Base-by-base conservation (phyloP, 2,797 vertebrate species). In the Gallinago solitaria region DNA sequence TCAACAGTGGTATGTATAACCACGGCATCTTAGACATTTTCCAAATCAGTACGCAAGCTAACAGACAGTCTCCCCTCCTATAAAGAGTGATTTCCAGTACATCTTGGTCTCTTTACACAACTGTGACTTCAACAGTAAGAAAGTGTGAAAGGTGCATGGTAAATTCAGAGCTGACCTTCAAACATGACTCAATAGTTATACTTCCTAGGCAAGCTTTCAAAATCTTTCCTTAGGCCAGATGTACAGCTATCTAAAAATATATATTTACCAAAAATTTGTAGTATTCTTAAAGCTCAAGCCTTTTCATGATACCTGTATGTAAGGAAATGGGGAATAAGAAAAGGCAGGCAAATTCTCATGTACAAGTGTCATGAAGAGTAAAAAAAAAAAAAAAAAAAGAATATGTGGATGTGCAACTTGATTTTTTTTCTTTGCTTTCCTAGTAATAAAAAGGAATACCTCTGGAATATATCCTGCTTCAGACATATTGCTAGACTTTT, bases 301-400 rank as follows among this genome's bases (percentile, higher is more conserved):
- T 76, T 82, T 75, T 54, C 9, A 10, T 18, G 9, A 53, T 33
- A 57, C 2, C 20, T 37, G 7, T 11, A 16, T 10, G 8, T 35
- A 47, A 60, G 35, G 59, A 79, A 75, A 71, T 1, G 20, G 4
- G 4, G 9, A 83, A 24, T 32, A 32, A 80, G 41, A 21, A 80
- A 85, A 51, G 61, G 9, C 3, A 39, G 33, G 6, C 32, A 74
- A 56, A 24, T 47, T 75, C 17, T 79, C n/a, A 51, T 3, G 1
- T 13, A 6, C 21, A 7, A 0, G 0, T 6, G 6, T 13, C 59
- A 53, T 4, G 14, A 75, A 59, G 10, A 53, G 1, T 17, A 17
- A 47, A 57, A 39, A 28, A 57, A 39, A 51, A 19, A 45, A 35
- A 39, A 27, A 57, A 39, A 51, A 65, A 35, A 2, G 7, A 41